phyloP scores from a whole-genome alignment of 2,113 vertebrate genomes.

The Promerops cafer region DNA sequence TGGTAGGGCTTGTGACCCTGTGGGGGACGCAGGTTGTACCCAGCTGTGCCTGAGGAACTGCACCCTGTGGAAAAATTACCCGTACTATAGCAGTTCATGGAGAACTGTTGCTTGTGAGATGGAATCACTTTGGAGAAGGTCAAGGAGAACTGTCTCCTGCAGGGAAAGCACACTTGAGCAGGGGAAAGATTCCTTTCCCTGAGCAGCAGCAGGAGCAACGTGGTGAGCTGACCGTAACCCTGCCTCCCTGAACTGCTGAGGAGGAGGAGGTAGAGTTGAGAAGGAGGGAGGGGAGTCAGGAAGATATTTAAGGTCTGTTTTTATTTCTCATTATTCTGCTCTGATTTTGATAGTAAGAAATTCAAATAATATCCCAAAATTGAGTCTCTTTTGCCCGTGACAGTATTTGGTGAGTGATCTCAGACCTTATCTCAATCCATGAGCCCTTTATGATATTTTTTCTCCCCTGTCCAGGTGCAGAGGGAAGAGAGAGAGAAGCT shows the following conservation, averaged over 20 bases:
- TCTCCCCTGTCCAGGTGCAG: background rate
- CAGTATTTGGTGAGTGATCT: background rate
- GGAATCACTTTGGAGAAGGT: background rate
- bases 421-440: background rate
- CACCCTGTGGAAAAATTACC: fast-evolving
- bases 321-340: background rate
- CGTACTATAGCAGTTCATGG: too few species aligned
- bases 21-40: too few species aligned
- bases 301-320: background rate
- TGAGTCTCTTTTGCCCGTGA: background rate
- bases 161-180: fast-evolving
- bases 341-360: background rate
- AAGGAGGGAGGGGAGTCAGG: background rate
- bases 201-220: background rate
- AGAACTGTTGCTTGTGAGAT: background rate
- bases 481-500: background rate
- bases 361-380: background rate
- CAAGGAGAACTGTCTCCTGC: background rate
- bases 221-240: background rate
- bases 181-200: background rate
- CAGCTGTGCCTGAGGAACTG: background rate
- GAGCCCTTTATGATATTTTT: background rate
- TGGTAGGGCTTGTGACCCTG: background rate
- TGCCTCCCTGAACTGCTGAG: too few species aligned
- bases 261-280: background rate